Base-by-base conservation (phyloP, 2,113 vertebrate species). In the Lates calcarifer region DNA sequence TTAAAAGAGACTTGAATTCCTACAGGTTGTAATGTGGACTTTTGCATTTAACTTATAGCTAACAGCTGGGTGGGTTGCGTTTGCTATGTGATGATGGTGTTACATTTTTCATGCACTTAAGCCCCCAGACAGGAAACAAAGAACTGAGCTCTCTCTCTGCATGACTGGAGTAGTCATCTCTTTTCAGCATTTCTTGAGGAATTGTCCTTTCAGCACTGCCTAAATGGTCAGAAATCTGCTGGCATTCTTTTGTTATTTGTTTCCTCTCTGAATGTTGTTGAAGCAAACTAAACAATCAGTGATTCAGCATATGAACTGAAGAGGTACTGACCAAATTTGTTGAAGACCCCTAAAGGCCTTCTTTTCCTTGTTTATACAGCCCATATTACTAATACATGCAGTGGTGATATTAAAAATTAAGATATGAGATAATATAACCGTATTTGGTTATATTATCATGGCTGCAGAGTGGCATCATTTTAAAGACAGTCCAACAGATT, bases 81-180 rank as follows among this genome's bases (percentile, higher is more conserved):
- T 63, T 63, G n/a, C 47, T 47, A 51, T 79, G 31, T 53, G 51
- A 60, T 66, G 51, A 53, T 53, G 51, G 51, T 58, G 33, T 45
- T 74, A 29, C 29, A 81, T 80, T 35, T 68, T 82, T 70, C 6
- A 39, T 37, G 57, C 68, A 55, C 57, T 58, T 57, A 51, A 39
- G 39, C 9, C 56, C 29, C 49, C 53, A 82, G 57, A 69, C 41
- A 70, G 57, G 57, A 68, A 49, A 78, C 69, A 79, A 70, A 64
- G 29, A 29, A 37, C 11, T 35, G 20, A 72, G 22, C 77, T 71
- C 10, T 49, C 11, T 56, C 24, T 35, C 33, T 62, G 62, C 24
- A 24, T 29, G 26, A 60, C 39, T 55, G 1, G 55, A 77, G 18
- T 47, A 47, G 33, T 81, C 71, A 29, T 55, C 17, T 70, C 7